Evolutionary conservation across 2,113 vertebrate species (phyloP).

Genomic region (Phainopepla nitens): DNA sequence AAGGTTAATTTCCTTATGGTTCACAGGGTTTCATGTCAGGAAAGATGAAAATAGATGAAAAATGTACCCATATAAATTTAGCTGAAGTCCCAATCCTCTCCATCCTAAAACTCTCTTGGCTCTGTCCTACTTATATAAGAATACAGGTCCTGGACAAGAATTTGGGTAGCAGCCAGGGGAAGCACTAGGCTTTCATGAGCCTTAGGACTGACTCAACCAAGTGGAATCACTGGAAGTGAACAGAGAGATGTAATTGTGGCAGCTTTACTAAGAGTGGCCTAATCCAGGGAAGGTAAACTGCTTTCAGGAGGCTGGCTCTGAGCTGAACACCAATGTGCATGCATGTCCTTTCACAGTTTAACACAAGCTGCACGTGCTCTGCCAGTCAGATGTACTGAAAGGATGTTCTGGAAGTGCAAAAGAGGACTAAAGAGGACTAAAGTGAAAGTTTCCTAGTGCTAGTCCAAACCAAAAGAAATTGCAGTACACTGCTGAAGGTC

Average conservation of each 20-base stretch:
- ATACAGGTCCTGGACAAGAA: background rate
- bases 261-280: background rate
- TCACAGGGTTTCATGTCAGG: background rate
- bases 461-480: background rate
- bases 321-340: background rate
- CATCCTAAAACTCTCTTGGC: background rate
- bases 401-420: background rate
- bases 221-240: background rate
- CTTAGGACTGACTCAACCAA: background rate
- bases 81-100: background rate
- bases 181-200: background rate
- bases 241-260: background rate
- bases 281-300: background rate
- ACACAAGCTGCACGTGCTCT: background rate
- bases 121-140: background rate
- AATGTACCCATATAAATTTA: background rate
- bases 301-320: background rate
- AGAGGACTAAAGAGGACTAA: background rate
- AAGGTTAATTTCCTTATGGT: constrained; percentile 34
- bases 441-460: background rate
- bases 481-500: background rate
- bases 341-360: background rate
- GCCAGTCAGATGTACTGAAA: background rate
- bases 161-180: background rate
- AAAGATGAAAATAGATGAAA: background rate